phyloP scores from a whole-genome alignment of 1,140 invertebrate species.

The Helicorthomorpha holstii region DNA sequence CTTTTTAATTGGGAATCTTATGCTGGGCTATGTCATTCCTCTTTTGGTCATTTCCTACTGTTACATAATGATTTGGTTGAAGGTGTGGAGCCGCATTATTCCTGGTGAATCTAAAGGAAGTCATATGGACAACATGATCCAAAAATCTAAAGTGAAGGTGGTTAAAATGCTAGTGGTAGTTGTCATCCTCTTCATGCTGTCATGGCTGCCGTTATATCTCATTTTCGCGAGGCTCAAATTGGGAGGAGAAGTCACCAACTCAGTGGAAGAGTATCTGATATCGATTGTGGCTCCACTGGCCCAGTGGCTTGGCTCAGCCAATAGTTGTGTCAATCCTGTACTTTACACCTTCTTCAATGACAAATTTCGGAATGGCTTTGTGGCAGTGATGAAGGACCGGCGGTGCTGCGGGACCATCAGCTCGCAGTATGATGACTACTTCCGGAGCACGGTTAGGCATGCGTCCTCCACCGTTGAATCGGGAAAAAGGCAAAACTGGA shows the following conservation, averaged over 20 bases:
- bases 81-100: constrained; percentile 68
- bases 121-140: constrained; percentile 48
- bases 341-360: constrained; percentile 97
- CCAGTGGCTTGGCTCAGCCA: constrained; percentile 89
- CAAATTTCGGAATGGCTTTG: constrained; percentile 84
- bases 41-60: constrained; percentile 78
- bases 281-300: constrained; percentile 68
- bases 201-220: constrained; percentile 85
- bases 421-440: constrained; percentile 8
- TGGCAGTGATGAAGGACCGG: constrained; percentile 65
- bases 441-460: constrained; percentile 7
- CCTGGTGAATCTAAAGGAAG: constrained; percentile 79
- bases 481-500: too few species aligned
- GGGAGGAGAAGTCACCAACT: constrained; percentile 9
- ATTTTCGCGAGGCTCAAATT: constrained; percentile 76
- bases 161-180: constrained; percentile 93
- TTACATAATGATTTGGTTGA: constrained; percentile 83
- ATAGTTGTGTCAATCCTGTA: constrained; percentile 93
- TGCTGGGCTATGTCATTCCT: constrained; percentile 82
- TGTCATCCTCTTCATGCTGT: constrained; percentile 81
- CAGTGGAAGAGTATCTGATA: constrained; percentile 35
- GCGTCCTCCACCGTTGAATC: too few species aligned
- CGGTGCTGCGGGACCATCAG: constrained; percentile 44
- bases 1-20: constrained; percentile 72
- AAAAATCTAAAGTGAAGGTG: constrained; percentile 49